Evolutionary conservation across 2,113 vertebrate species (phyloP).

Genomic region (Bubo scandiacus): DNA sequence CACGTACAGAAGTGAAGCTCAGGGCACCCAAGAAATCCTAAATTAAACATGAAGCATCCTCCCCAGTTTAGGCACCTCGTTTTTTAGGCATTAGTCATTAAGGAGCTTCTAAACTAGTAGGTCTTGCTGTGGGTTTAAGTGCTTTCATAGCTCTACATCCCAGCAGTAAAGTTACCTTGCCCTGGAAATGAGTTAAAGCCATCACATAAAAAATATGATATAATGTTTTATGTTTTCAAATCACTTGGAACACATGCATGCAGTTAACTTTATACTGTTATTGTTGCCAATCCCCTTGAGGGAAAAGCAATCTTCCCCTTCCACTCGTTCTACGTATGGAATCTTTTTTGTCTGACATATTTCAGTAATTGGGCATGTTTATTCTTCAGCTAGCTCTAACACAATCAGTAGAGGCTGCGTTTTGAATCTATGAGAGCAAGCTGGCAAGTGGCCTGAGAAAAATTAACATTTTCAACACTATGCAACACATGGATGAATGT

Average conservation of each 20-base stretch:
- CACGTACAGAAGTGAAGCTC: background rate
- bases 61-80: background rate
- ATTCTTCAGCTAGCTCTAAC: constrained; percentile 43
- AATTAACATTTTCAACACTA: constrained; percentile 39
- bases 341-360: constrained; percentile 55
- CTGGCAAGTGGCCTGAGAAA: constrained; percentile 34
- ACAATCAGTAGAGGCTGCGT: constrained; percentile 25
- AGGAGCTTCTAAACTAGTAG: background rate
- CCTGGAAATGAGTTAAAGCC: background rate
- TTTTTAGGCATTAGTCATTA: background rate
- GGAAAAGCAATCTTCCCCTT: constrained; percentile 33
- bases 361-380: constrained; percentile 51
- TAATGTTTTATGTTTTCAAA: background rate
- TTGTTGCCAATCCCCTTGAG: constrained; percentile 15
- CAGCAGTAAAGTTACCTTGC: background rate
- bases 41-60: background rate
- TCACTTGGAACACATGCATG: constrained; percentile 2
- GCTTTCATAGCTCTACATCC: background rate
- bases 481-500: constrained; percentile 5
- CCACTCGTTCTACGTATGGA: background rate
- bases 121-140: background rate
- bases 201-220: background rate
- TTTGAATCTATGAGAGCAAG: constrained; percentile 26
- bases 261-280: constrained; percentile 1
- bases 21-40: background rate